A percentile compares a stretch with the other conserved stretches of the same genome.
phyloP scores from a whole-genome alignment of 2,113 vertebrate genomes.

The Lonchura striata region DNA sequence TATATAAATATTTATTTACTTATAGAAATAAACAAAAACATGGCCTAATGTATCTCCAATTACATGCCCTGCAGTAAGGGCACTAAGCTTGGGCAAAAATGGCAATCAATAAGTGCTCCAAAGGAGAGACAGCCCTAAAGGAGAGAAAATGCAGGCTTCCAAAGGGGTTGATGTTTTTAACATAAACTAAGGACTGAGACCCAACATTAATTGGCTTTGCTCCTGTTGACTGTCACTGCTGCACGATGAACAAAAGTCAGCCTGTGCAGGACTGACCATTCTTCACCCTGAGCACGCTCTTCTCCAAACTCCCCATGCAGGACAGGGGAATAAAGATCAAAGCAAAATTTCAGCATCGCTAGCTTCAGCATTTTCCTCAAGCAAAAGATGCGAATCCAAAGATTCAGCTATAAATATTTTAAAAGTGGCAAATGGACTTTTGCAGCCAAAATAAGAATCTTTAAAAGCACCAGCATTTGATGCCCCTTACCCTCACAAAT shows the following conservation, averaged over 20 bases:
- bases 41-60: not conserved
- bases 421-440: not conserved
- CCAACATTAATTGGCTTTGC: not conserved
- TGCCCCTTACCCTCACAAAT: not conserved
- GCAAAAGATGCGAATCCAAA: not conserved
- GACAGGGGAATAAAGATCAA: not conserved
- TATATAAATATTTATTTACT: not conserved
- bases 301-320: not conserved
- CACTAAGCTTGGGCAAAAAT: not conserved
- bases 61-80: not conserved
- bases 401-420: not conserved
- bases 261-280: not conserved
- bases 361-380: not conserved
- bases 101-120: not conserved
- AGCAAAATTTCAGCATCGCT: not conserved
- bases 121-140: not conserved
- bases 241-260: fast-evolving
- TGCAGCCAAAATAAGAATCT: not conserved
- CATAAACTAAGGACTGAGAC: not conserved
- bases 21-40: not conserved
- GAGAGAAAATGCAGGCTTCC: fast-evolving
- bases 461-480: not conserved
- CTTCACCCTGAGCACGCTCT: fast-evolving
- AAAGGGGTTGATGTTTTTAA: not conserved
- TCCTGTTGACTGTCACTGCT: fast-evolving